These are phyloP conservation scores for Tetramorium simillimum DNA, from an alignment of 1,140 invertebrate genomes.

Conservation along the genomic window DNA sequence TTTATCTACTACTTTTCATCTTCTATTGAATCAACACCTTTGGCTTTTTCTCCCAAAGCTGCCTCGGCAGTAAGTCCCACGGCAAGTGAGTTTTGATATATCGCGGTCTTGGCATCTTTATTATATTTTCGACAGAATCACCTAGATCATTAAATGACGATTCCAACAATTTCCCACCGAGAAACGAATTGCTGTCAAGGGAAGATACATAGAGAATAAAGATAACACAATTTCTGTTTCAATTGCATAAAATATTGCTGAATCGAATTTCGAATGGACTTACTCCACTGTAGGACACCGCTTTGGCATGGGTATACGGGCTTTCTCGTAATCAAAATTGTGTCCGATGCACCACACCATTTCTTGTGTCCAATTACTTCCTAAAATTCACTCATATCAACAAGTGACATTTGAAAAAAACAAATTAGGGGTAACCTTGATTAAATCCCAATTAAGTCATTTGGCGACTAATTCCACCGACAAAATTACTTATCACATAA, in stretches of 20 bases:
- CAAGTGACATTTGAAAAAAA: background rate
- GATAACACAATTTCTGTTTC: background rate
- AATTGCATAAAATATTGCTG: background rate
- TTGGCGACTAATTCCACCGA: background rate
- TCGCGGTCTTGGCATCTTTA: slow-evolving; percentile 89
- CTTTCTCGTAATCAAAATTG: slow-evolving; percentile 91
- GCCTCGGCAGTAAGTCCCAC: slow-evolving; percentile 89
- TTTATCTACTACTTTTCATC: too few relatives aligned
- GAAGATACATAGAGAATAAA: background rate
- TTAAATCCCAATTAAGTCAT: background rate
- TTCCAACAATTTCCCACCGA: slow-evolving; percentile 83
- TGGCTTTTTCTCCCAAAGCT: slow-evolving; percentile 89
- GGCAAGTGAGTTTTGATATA: slow-evolving; percentile 94
- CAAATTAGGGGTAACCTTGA: background rate
- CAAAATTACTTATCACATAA: background rate
- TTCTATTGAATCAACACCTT: slow-evolving; percentile 89
- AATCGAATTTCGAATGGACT: slow-evolving; percentile 65
- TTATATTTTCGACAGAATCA: slow-evolving; percentile 90
- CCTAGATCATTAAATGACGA: slow-evolving; percentile 82
- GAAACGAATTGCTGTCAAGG: slow-evolving; percentile 81
- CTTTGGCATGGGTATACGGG: slow-evolving; percentile 87
- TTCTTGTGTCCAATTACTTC: slow-evolving; percentile 95
- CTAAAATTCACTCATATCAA: slow-evolving; percentile 80
- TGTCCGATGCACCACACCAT: slow-evolving; percentile 95
- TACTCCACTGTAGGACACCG: slow-evolving; percentile 88